Evolutionary conservation across 2,888 invertebrate species (phyloP).

Genomic region (Rhimphoctona megacephalus): DNA sequence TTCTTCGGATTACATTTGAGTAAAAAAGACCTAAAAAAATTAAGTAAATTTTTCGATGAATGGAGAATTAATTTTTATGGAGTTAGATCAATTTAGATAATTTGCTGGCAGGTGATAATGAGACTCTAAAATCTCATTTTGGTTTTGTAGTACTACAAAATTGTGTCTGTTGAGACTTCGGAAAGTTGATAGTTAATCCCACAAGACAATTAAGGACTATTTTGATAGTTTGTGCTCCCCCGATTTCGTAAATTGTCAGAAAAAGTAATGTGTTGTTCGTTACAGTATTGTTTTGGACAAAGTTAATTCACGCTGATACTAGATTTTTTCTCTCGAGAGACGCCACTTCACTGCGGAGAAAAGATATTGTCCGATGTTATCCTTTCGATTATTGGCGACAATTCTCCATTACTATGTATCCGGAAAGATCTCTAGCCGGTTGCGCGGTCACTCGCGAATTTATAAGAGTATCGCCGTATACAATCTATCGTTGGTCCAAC

Average conservation of each 20-base stretch:
- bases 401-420: constrained; percentile 85
- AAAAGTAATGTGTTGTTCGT: neutral
- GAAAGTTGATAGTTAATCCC: constrained; percentile 1
- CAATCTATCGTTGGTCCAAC: constrained; percentile 77
- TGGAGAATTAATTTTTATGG: neutral
- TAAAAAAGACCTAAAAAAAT: neutral
- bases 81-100: too few relatives aligned
- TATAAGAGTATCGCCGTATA: constrained; percentile 77
- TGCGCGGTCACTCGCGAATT: constrained; percentile 79
- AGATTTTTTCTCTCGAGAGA: constrained; percentile 23
- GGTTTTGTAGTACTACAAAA: neutral
- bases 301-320: constrained; percentile 57
- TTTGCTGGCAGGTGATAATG: too few relatives aligned
- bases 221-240: constrained; percentile 16
- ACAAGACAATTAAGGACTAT: constrained; percentile 15
- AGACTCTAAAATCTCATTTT: neutral
- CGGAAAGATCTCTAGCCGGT: constrained; percentile 78
- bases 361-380: constrained; percentile 68
- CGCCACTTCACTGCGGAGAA: neutral
- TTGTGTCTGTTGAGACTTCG: neutral
- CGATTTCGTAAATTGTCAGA: constrained; percentile 46
- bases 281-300: constrained; percentile 42
- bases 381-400: constrained; percentile 83
- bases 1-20: too few relatives aligned
- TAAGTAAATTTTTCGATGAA: neutral